Conservation (phyloP, 2,888 invertebrate species). For the Apodemia mormo region DNA sequence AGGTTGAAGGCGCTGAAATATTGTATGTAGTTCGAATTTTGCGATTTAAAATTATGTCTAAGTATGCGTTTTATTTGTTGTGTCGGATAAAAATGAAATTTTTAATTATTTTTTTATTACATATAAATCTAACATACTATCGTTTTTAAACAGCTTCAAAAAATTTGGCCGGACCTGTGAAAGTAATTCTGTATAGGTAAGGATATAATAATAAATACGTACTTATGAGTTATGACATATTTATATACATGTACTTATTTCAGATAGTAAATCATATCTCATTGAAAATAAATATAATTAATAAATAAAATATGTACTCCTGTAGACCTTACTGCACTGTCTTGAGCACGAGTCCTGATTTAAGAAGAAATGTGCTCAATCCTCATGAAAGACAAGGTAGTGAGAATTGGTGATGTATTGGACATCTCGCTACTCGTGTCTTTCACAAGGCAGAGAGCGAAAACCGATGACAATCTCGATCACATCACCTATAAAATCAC, state of each 20-base stretch:
- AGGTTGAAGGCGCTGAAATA: too few relatives aligned
- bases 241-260: too few relatives aligned
- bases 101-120: too few relatives aligned
- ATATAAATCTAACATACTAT: too few relatives aligned
- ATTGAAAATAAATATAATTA: too few relatives aligned
- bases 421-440: constrained; percentile 99
- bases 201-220: background rate
- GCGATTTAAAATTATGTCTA: too few relatives aligned
- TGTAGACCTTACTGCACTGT: background rate
- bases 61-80: too few relatives aligned
- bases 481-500: constrained; percentile 6
- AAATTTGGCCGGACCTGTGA: too few relatives aligned
- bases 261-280: background rate
- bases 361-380: constrained; percentile 64
- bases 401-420: constrained; percentile 86
- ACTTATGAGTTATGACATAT: background rate
- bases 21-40: too few relatives aligned
- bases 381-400: constrained; percentile 99
- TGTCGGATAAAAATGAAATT: too few relatives aligned
- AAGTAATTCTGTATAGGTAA: too few relatives aligned
- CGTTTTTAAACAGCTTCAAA: too few relatives aligned
- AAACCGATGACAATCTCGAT: constrained; percentile 15
- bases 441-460: constrained; percentile 89
- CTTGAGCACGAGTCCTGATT: background rate
- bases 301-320: background rate